Conservation (phyloP, 2,113 vertebrate species). For the Pagrus major region DNA sequence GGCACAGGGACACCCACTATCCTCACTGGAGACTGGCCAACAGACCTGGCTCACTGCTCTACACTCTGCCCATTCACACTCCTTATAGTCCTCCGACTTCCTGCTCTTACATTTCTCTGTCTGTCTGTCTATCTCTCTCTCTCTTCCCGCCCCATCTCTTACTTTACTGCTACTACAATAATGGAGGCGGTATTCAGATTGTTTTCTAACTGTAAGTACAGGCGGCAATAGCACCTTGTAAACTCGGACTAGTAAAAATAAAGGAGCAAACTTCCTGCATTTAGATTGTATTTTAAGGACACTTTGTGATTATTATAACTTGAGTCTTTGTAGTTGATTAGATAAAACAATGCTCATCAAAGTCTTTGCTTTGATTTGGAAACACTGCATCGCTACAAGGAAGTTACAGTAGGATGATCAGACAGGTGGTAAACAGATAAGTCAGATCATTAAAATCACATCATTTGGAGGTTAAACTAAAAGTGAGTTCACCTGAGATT, state of each 20-base stretch:
- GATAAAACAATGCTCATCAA: background rate
- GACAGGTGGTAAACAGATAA: background rate
- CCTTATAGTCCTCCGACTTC: conserved; percentile 46
- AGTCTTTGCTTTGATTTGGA: background rate
- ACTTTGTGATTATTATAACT: background rate
- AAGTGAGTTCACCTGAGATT: background rate
- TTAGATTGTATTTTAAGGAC: background rate
- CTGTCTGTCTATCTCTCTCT: background rate
- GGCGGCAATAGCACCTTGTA: no score
- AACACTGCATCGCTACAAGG: background rate
- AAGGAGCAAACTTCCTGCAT: background rate
- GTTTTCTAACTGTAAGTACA: background rate
- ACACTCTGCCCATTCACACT: conserved; percentile 75
- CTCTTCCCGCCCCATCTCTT: background rate
- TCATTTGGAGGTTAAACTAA: background rate
- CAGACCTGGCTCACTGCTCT: conserved; percentile 68
- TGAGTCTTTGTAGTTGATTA: background rate
- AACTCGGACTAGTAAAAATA: background rate
- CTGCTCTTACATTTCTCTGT: conserved; percentile 38
- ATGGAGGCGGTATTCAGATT: background rate
- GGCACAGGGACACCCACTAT: conserved; percentile 84
- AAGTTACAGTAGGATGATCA: background rate
- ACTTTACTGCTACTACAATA: background rate
- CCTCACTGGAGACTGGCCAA: conserved; percentile 81
- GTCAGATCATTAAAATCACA: background rate